Base-by-base conservation (phyloP, 2,888 invertebrate genomes). In the Hypercompe scribonia region DNA sequence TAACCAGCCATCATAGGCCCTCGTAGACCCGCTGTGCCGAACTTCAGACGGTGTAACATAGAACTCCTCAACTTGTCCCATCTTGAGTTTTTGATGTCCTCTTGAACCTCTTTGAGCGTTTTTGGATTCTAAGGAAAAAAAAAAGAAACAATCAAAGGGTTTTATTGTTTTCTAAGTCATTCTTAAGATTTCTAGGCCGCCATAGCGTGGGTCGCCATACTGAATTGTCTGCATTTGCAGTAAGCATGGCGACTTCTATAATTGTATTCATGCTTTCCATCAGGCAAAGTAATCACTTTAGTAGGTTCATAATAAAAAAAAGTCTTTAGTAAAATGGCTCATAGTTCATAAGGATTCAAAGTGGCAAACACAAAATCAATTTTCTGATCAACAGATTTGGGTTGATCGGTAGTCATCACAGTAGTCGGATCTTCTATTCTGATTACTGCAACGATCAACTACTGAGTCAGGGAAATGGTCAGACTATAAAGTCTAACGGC, bases 1-100 rank as follows among this genome's bases (percentile, higher is more conserved):
- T 98, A 99, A 0, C 99, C 99, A 28, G 99, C 98, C 31, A 97
- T 98, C 99, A 99, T 99, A 79, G 96, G 96, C 0, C 98, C 99
- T 79, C 99, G 96, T 50, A 99, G 95, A 0, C 99, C 99, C 0
- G 99, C 99, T 1, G 99, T 99, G 31, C 99, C 99, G 92, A 99
- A 99, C 85, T 97, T 96, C 84, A 99, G 96, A 13, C 99, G 96
- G 0, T 88, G 86, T 46, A 97, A 90, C 87, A 99, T 96, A 24
- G 97, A 94, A 78, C 96, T 95, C 15, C 93, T 92, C 24, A 99
- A 90, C 74, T 96, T 96, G 64, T 96, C 95, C 89, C 96, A 96
- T 87, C 97, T 94, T 64, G 96, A 91, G 1, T 96, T 90, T 0
- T 94, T 86, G 0, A 97, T 93, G 74, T 98, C 93, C 1, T 95